Base-by-base conservation (phyloP, 1,140 invertebrate species). In the Magallana gigas region DNA sequence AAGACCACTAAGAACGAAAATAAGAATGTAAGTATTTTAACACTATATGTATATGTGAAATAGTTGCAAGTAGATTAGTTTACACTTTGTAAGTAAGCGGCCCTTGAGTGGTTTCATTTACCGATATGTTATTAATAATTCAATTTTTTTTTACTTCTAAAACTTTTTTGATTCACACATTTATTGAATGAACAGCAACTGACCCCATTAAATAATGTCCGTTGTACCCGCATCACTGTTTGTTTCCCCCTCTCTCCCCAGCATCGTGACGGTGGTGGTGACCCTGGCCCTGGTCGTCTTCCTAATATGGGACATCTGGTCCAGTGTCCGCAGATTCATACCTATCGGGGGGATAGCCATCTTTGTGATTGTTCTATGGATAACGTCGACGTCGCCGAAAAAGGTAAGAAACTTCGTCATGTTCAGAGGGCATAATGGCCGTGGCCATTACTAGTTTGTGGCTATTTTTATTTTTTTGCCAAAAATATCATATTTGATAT, bases 361-460 rank as follows among this genome's bases (percentile, higher is more conserved):
- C 12, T 68, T 88, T 16, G 23, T 88, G 4, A 59, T 88, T 23
- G 12, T 85, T 23, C 6, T 83, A 23, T 88, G 83, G 23, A n/a
- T 88, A 0, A 88, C 87, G 14, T 88, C 87, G 29, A 64, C 48
- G 18, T 85, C 87, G 18, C 87, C 87, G 14, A 64, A 80, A 48
- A 88, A 88, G 85, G 87, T 88, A 71, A 85, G 9, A 57, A 56
- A 11, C 16, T 11, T 5, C 1, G 56, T 14, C 64, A 76, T 18
- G n/a, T 68, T 83, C 36, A 12, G n/a, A 48, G 3, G 57, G 8
- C 48, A 14, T 58, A 8, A 62, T 80, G 1, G 1, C 1, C 36
- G 23, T 36, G 2, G 16, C 36, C 23, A n/a, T n/a, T n/a, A n/a
- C n/a, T n/a, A n/a, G n/a, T n/a, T n/a, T n/a, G n/a, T n/a, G n/a